Base-by-base conservation (phyloP, 2,888 invertebrate species). In the Coleophora flavipennella region DNA sequence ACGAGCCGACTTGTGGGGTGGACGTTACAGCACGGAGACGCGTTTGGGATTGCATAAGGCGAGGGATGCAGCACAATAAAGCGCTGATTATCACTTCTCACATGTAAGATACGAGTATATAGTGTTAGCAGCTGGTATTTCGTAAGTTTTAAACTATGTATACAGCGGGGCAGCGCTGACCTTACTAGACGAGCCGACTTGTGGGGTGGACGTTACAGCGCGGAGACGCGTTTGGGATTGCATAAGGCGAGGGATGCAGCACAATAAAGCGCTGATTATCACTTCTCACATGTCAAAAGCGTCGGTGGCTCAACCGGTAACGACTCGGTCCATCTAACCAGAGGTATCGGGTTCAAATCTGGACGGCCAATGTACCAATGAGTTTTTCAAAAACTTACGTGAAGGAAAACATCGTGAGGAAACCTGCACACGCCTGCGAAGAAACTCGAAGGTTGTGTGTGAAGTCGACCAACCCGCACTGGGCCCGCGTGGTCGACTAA, bases 101-200 rank as follows among this genome's bases (percentile, higher is more conserved):
- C 67, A 90, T 89, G 90, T 90, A 35, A 0, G 28, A n/a, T 9
- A 20, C 33, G 28, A 13, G 35, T 20, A 6, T 20, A 6, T n/a
- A 20, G 6, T 20, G 20, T 20, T 20, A 6, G 20, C 6, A 20
- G 20, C 3, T 20, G 20, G 20, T n/a, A n/a, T n/a, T n/a, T n/a
- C n/a, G n/a, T n/a, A n/a, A n/a, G n/a, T n/a, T n/a, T n/a, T n/a
- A n/a, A n/a, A n/a, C n/a, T n/a, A n/a, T n/a, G n/a, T n/a, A n/a
- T n/a, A n/a, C n/a, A n/a, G n/a, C n/a, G n/a, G n/a, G n/a, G n/a
- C n/a, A n/a, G n/a, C n/a, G n/a, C n/a, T n/a, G n/a, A n/a, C n/a
- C n/a, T n/a, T n/a, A n/a, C n/a, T 93, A 49, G 92, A 92, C 70
- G 92, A 92, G 67, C 92, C 92, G 10, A 90, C 90, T 2, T 87